Conservation (phyloP, 2,113 vertebrate species). For the Marcusenius ussheri region DNA sequence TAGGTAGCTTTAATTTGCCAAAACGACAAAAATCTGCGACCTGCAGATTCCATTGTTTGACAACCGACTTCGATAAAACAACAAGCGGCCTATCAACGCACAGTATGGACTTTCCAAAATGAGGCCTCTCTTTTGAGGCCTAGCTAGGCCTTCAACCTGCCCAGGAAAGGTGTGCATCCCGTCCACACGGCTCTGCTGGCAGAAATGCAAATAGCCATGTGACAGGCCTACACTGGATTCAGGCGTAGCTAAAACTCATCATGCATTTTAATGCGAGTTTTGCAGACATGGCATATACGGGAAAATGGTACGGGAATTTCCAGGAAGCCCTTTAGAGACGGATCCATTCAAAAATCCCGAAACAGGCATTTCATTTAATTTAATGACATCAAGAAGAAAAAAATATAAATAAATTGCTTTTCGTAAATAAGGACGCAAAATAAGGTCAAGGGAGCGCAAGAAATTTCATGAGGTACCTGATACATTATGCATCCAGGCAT, state of each 20-base stretch:
- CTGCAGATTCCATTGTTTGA: background rate
- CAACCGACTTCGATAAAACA: background rate
- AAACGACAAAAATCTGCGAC: background rate
- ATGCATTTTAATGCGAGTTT: background rate
- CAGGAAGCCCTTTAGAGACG: background rate
- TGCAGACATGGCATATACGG: background rate
- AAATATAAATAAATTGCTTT: background rate
- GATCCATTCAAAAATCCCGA: background rate
- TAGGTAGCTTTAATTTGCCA: background rate
- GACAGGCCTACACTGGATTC: background rate
- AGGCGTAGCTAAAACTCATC: background rate
- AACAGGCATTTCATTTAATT: background rate
- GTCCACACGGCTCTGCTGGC: background rate
- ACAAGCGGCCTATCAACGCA: background rate
- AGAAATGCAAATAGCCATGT: background rate
- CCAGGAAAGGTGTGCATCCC: background rate
- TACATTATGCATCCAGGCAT: background rate
- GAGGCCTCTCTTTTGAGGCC: background rate
- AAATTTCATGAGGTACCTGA: background rate
- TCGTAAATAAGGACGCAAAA: background rate
- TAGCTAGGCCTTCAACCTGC: background rate
- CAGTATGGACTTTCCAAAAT: background rate
- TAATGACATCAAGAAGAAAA: background rate
- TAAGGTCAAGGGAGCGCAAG: background rate
- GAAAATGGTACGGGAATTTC: background rate